Percentiles rank a stretch among this genome's conserved stretches.
phyloP scores from a whole-genome alignment of 37 sponge, comb jelly and placozoan species.

The Amphimedon queenslandica region DNA sequence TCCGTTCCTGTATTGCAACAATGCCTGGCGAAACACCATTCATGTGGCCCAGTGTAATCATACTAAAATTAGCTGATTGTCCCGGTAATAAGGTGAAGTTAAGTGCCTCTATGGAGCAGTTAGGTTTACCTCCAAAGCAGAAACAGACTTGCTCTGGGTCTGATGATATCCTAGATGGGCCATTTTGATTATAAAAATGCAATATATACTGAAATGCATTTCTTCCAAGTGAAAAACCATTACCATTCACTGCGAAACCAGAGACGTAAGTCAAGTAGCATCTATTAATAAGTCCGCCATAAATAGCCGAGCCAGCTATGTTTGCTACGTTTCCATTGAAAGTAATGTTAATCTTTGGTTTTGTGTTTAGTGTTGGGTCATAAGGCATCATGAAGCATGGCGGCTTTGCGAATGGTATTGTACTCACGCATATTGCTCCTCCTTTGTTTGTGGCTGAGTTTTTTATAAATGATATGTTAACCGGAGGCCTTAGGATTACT shows the following conservation, averaged over 20 bases:
- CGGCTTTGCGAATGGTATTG: background rate
- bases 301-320: background rate
- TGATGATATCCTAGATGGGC: background rate
- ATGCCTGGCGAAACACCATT: background rate
- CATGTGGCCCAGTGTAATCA: background rate
- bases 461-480: constrained; percentile 1
- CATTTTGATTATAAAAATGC: background rate
- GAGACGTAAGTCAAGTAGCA: background rate
- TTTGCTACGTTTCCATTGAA: background rate
- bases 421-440: constrained; percentile 5
- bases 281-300: background rate
- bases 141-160: background rate
- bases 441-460: background rate
- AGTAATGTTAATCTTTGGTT: background rate
- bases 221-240: background rate
- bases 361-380: background rate
- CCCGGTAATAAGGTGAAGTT: background rate
- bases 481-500: background rate
- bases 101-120: background rate
- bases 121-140: background rate
- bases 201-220: background rate
- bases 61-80: background rate
- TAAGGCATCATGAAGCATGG: background rate
- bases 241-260: background rate
- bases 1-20: background rate